A percentile compares a stretch with the other conserved stretches of the same genome.
Evolutionary conservation across 1,140 invertebrate genomes (phyloP).

Genomic region (Aphis craccivora): DNA sequence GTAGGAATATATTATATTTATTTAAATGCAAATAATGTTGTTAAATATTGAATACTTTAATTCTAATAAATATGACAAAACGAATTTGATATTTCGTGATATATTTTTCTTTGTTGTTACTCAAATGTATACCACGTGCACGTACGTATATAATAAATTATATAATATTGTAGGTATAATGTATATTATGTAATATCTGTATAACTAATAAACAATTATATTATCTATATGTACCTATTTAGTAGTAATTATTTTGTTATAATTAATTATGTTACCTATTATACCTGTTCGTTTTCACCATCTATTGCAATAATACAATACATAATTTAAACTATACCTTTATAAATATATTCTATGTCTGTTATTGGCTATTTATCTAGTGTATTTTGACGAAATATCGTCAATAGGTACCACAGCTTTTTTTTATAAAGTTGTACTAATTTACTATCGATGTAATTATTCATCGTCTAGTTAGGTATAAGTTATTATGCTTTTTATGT

Average conservation of each 20-base stretch:
- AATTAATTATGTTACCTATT: too few relatives aligned
- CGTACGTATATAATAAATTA: not conserved
- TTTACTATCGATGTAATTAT: not conserved
- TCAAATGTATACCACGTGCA: not conserved
- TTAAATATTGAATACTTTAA: constrained; percentile 37
- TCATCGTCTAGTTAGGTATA: not conserved
- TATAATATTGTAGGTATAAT: not conserved
- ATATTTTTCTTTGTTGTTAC: not conserved
- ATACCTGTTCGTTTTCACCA: too few relatives aligned
- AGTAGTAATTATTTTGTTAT: too few relatives aligned
- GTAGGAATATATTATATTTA: not conserved
- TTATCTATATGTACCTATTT: too few relatives aligned
- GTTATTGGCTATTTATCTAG: too few relatives aligned
- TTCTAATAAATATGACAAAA: constrained; percentile 6
- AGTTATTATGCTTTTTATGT: not conserved
- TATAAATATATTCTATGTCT: too few relatives aligned
- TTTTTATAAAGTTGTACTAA: not conserved
- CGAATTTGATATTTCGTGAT: constrained; percentile 11
- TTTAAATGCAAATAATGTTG: not conserved
- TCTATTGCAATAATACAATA: too few relatives aligned
- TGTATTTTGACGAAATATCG: not conserved
- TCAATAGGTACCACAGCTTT: not conserved
- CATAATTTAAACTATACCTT: too few relatives aligned
- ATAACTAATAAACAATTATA: not conserved
- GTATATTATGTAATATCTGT: not conserved